Evolutionary conservation across 2,888 invertebrate species (phyloP).

Genomic region (Cryptus armator): DNA sequence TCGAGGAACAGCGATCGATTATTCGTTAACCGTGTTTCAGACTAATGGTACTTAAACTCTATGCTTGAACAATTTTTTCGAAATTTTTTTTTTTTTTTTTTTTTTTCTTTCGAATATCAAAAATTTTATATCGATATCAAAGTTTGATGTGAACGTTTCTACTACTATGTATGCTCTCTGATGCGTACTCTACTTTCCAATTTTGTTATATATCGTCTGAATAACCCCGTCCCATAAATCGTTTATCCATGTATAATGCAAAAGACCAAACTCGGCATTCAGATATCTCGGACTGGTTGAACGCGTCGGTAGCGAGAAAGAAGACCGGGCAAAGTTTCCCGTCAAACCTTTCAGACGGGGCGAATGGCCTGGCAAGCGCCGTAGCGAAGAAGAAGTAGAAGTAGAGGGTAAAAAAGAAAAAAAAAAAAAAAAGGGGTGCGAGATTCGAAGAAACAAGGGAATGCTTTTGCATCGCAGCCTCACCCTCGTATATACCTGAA

Average conservation of each 20-base stretch:
- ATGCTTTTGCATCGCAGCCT: slow-evolving; percentile 83
- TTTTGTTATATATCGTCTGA: slow-evolving; percentile 39
- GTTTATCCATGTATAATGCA: slow-evolving; percentile 84
- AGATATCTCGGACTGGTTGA: slow-evolving; percentile 68
- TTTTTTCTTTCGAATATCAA: neutral
- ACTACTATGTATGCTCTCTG: slow-evolving; percentile 14
- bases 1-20: neutral
- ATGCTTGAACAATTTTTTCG: too few relatives aligned
- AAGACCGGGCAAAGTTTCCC: slow-evolving; percentile 77
- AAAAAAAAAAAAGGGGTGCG: slow-evolving; percentile 72
- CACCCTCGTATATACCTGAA: slow-evolving; percentile 67
- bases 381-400: slow-evolving; percentile 49
- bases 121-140: neutral
- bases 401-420: slow-evolving; percentile 67
- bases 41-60: too few relatives aligned
- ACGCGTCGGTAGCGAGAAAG: slow-evolving; percentile 52
- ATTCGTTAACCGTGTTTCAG: neutral
- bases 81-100: too few relatives aligned
- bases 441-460: slow-evolving; percentile 82
- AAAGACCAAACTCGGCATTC: slow-evolving; percentile 73
- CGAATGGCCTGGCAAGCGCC: slow-evolving; percentile 55
- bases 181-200: slow-evolving; percentile 42
- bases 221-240: slow-evolving; percentile 77
- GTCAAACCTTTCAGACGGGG: slow-evolving; percentile 79
- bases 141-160: neutral